These are phyloP conservation scores for Naso thynnoides DNA, from an alignment of 2,797 vertebrate species.

Conservation along the genomic window DNA sequence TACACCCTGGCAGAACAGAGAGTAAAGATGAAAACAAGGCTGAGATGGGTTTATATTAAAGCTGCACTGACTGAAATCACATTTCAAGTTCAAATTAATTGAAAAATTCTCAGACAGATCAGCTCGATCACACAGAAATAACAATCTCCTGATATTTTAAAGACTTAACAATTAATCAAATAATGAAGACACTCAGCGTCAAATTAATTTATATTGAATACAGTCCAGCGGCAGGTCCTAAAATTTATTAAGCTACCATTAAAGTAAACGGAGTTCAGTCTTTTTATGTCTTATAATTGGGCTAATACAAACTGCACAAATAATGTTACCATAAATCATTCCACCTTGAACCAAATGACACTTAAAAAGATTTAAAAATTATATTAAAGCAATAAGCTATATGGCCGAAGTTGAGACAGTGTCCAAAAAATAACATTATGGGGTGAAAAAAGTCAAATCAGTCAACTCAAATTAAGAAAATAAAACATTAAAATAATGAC, in stretches of 20 bases:
- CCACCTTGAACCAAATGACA: background rate
- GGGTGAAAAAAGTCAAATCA: no score
- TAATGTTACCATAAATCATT: background rate
- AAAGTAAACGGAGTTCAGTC: background rate
- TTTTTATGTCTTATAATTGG: background rate
- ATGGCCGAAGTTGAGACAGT: no score
- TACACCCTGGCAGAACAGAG: constrained; percentile 35
- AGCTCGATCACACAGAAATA: background rate
- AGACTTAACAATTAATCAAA: background rate
- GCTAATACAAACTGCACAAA: background rate
- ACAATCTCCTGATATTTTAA: background rate
- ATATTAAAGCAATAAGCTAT: fast-evolving
- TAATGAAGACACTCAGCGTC: background rate
- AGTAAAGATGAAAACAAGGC: background rate
- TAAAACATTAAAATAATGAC: no score
- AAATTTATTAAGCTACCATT: no score
- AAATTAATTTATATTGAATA: background rate
- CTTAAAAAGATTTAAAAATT: background rate
- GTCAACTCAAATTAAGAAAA: no score
- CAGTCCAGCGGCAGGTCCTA: no score
- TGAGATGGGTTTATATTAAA: background rate
- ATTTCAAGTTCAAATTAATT: background rate
- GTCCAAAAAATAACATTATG: background rate
- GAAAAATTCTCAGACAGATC: background rate
- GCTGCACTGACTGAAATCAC: background rate